Conservation (phyloP, 2,888 invertebrate species). For the Linnaemya vulpina region DNA sequence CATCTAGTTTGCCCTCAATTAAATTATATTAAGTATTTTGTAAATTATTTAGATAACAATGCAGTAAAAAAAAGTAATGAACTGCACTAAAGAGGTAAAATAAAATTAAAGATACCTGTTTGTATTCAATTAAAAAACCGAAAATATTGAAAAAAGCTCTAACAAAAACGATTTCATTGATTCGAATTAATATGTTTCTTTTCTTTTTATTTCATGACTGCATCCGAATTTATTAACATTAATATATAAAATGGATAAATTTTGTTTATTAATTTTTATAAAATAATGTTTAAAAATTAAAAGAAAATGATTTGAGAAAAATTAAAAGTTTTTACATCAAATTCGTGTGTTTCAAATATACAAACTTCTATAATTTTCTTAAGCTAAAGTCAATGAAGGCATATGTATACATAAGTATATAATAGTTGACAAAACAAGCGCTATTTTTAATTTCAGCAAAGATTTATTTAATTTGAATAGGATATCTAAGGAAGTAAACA, state of each 20-base stretch:
- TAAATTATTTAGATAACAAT: too few species aligned
- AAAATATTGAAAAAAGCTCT: not conserved
- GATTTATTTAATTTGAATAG: conserved; percentile 24
- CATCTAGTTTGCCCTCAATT: too few species aligned
- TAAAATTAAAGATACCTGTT: conserved; percentile 15
- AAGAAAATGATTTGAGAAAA: conserved; percentile 45
- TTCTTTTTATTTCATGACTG: conserved; percentile 61
- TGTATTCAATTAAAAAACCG: conserved; percentile 14
- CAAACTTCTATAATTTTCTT: conserved; percentile 45
- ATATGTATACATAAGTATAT: not conserved
- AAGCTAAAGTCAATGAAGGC: conserved; percentile 35
- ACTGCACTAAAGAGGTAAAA: not conserved
- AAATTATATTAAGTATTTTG: not conserved
- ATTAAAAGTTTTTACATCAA: conserved; percentile 52
- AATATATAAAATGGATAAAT: conserved; percentile 58
- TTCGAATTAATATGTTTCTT: conserved; percentile 51
- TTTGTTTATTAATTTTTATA: conserved; percentile 39
- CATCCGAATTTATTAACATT: conserved; percentile 65
- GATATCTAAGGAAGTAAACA: conserved; percentile 26
- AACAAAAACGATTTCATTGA: conserved; percentile 18
- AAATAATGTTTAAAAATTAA: conserved; percentile 57
- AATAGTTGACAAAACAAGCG: conserved; percentile 40
- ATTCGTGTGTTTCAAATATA: conserved; percentile 62
- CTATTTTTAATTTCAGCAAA: conserved; percentile 7
- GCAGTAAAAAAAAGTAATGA: too few species aligned